Conservation (phyloP, 2,888 invertebrate species). For the Diogma glabrata region DNA sequence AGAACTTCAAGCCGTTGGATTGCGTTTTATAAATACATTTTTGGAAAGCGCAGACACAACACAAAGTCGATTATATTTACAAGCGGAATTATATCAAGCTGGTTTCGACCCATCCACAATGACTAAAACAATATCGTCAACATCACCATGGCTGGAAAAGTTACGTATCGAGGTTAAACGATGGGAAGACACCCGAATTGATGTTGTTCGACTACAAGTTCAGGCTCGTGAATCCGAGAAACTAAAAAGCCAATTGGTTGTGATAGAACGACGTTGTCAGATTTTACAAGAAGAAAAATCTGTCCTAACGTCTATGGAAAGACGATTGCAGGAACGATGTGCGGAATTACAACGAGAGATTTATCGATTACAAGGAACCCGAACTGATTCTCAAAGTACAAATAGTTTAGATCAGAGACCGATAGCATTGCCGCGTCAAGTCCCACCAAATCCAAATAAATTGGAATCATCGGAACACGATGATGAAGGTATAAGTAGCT, state of each 20-base stretch:
- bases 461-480: constrained; percentile 63
- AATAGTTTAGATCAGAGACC: constrained; percentile 33
- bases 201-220: constrained; percentile 62
- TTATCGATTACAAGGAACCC: constrained; percentile 41
- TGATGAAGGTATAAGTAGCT: constrained; percentile 81
- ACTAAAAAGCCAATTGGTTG: constrained; percentile 55
- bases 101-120: constrained; percentile 51
- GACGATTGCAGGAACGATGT: constrained; percentile 62
- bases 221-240: constrained; percentile 58
- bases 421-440: constrained; percentile 32
- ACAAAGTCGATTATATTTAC: constrained; percentile 70
- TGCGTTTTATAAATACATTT: constrained; percentile 68
- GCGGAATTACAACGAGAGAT: constrained; percentile 62
- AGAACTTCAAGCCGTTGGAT: constrained; percentile 64
- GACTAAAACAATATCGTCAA: constrained; percentile 47
- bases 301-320: constrained; percentile 57
- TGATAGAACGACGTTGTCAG: constrained; percentile 54
- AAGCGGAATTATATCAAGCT: constrained; percentile 73
- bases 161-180: constrained; percentile 58
- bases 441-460: constrained; percentile 28
- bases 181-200: constrained; percentile 67
- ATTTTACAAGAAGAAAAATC: constrained; percentile 68
- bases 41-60: constrained; percentile 61
- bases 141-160: constrained; percentile 49
- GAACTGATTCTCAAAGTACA: constrained; percentile 27